Evolutionary conservation across 2,113 vertebrate genomes (phyloP).

Genomic region (Xiphophorus maculatus): DNA sequence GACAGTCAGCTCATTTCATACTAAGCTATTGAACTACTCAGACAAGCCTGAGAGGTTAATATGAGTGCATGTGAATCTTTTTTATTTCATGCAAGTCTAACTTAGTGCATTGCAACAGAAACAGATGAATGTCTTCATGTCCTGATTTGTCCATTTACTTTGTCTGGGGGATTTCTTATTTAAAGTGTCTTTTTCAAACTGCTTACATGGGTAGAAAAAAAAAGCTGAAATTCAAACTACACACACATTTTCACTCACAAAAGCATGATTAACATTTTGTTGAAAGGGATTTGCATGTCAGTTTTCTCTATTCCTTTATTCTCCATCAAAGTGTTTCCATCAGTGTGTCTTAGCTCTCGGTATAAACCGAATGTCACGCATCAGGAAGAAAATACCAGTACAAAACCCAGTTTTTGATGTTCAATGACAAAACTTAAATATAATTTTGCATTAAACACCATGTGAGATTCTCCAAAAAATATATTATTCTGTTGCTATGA

Average conservation of each 20-base stretch:
- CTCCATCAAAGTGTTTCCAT: background rate
- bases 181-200: background rate
- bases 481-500: no score
- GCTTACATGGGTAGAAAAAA: background rate
- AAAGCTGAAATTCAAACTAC: background rate
- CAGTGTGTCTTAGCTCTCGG: no score
- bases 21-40: conserved; percentile 56
- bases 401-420: conserved; percentile 4
- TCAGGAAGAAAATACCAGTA: background rate
- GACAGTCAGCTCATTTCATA: background rate
- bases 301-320: no score
- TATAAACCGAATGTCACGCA: background rate
- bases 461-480: no score
- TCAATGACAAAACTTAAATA: no score
- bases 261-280: no score
- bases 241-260: background rate
- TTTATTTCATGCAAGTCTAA: conserved; percentile 59
- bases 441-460: no score
- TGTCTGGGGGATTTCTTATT: background rate
- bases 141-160: no score
- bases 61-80: conserved; percentile 62
- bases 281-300: no score
- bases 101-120: conserved; percentile 58
- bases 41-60: conserved; percentile 71
- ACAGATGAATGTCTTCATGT: conserved; percentile 30